A percentile compares a stretch with the other conserved stretches of the same genome.
Conservation (phyloP, 2,797 vertebrate species). For the Gallirallus australis region DNA sequence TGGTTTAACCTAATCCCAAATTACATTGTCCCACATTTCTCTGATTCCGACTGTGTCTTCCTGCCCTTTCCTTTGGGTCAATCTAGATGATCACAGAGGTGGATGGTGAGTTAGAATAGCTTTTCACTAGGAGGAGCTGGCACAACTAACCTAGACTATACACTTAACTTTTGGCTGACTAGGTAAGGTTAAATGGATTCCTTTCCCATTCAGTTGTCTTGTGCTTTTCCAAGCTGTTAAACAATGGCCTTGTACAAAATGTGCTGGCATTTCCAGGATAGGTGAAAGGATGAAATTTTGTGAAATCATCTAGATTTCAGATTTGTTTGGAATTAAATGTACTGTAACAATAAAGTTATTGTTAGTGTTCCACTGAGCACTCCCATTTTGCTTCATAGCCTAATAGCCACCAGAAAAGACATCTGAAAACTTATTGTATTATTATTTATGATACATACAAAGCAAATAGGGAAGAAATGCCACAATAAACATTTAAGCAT, state of each 20-base stretch:
- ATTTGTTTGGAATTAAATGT: slow-evolving; percentile 30
- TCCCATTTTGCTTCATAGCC: slow-evolving; percentile 44
- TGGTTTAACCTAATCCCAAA: neutral
- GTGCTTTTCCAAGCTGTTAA: neutral
- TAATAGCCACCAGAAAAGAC: slow-evolving; percentile 32
- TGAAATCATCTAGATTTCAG: slow-evolving; percentile 25
- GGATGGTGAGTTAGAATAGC: too few relatives aligned
- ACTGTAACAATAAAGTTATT: slow-evolving; percentile 43
- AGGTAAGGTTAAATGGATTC: neutral
- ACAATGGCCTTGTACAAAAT: neutral
- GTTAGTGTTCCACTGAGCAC: slow-evolving; percentile 25
- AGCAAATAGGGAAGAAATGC: slow-evolving; percentile 38
- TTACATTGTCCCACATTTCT: neutral
- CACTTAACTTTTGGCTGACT: neutral
- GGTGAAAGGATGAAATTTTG: slow-evolving; percentile 22
- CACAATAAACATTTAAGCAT: slow-evolving; percentile 32
- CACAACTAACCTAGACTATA: neutral
- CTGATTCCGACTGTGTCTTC: neutral
- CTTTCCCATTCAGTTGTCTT: neutral
- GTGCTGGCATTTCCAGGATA: neutral
- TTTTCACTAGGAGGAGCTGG: neutral
- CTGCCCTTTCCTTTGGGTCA: neutral
- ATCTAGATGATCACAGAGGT: neutral
- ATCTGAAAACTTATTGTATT: slow-evolving; percentile 52
- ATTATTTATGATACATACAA: slow-evolving; percentile 58